Percentiles rank a stretch among this genome's conserved stretches.
phyloP scores from a whole-genome alignment of 2,113 vertebrate genomes.

The Paraplagusia blochii region DNA sequence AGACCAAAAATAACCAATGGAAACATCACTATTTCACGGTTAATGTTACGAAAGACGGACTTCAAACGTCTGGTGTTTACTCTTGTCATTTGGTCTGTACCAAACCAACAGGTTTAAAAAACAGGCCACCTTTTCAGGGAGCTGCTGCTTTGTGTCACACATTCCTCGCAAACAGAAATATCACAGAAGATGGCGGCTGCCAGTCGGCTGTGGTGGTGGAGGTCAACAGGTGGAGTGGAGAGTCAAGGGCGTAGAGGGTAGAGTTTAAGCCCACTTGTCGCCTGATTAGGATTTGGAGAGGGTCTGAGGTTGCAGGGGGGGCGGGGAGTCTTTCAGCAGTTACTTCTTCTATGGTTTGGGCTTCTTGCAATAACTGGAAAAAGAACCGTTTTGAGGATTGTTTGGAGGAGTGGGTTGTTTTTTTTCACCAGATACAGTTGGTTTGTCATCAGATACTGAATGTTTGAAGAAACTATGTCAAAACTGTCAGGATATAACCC shows the following conservation, averaged over 20 bases:
- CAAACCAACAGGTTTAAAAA: constrained; percentile 23
- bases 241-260: constrained; percentile 13
- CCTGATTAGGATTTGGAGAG: constrained; percentile 11
- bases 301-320: too few species aligned
- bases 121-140: constrained; percentile 5
- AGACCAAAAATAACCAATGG: too few species aligned
- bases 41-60: constrained; percentile 7
- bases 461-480: too few species aligned
- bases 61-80: constrained; percentile 3
- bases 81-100: constrained; percentile 28
- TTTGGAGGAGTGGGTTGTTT: too few species aligned
- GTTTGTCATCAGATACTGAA: too few species aligned
- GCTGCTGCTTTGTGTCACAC: constrained; percentile 25
- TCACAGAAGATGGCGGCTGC: constrained; percentile 22
- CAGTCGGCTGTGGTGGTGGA: constrained; percentile 26
- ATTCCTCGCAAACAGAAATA: constrained; percentile 48
- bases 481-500: too few species aligned
- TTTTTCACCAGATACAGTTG: too few species aligned
- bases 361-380: too few species aligned
- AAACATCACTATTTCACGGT: neutral
- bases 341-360: too few species aligned
- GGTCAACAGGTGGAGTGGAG: constrained; percentile 51
- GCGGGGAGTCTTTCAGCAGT: too few species aligned
- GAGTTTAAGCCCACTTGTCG: constrained; percentile 25
- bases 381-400: too few species aligned